Conservation (phyloP, 2,113 vertebrate genomes). For the Mus musculus region DNA sequence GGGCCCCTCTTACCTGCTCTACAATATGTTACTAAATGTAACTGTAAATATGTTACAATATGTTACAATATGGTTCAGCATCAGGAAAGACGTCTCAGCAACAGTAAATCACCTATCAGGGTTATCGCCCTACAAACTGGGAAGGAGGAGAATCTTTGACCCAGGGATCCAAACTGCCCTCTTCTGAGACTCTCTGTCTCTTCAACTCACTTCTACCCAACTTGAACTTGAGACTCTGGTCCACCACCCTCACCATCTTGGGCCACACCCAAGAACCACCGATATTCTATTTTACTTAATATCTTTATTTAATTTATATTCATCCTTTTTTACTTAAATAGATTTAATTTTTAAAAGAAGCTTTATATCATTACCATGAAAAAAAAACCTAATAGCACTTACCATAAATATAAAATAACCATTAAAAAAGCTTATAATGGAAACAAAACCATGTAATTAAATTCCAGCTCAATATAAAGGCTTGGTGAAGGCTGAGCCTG, state of each 20-base stretch:
- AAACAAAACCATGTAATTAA: slow-evolving; percentile 78
- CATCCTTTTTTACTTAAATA: slow-evolving; percentile 71
- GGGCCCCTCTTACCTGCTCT: slow-evolving; percentile 53
- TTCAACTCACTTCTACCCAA: background rate
- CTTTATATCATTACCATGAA: slow-evolving; percentile 75
- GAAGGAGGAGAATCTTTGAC: slow-evolving; percentile 66
- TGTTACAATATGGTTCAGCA: slow-evolving; percentile 77
- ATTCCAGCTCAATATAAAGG: slow-evolving; percentile 70
- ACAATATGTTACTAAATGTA: slow-evolving; percentile 76
- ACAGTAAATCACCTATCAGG: slow-evolving; percentile 70
- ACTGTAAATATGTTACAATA: too few species aligned
- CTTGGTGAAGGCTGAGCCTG: slow-evolving; percentile 59
- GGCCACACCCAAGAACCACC: slow-evolving; percentile 49
- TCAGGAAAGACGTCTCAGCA: slow-evolving; percentile 63
- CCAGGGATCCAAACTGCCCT: background rate
- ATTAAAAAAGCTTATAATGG: slow-evolving; percentile 74
- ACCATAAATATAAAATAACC: slow-evolving; percentile 81
- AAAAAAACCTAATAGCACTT: slow-evolving; percentile 81
- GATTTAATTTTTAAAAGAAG: slow-evolving; percentile 81
- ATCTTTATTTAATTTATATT: slow-evolving; percentile 74
- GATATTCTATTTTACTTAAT: slow-evolving; percentile 12
- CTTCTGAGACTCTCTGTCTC: background rate
- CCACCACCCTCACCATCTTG: background rate
- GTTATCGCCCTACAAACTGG: slow-evolving; percentile 71
- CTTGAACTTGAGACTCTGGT: background rate